Conservation (phyloP, 1,140 invertebrate genomes). For the Metaphire vulgaris region DNA sequence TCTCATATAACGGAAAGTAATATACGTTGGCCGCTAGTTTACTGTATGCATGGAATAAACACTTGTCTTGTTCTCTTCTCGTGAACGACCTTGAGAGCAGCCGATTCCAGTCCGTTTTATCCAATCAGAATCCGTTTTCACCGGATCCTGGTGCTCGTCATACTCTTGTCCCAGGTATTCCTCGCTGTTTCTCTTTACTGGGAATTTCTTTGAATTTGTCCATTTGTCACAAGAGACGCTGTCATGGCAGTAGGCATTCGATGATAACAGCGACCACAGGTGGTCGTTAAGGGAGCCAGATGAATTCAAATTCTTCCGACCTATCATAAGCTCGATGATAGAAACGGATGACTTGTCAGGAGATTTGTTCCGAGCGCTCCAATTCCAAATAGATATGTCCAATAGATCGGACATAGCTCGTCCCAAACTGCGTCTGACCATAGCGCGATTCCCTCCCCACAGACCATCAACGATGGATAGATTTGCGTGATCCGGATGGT, state of each 20-base stretch:
- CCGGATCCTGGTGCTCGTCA: slow-evolving; percentile 5
- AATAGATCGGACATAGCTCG: background rate
- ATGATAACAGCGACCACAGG: slow-evolving; percentile 21
- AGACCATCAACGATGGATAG: slow-evolving; percentile 5
- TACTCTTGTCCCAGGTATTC: slow-evolving; percentile 25
- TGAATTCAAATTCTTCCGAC: background rate
- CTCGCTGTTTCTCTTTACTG: slow-evolving; percentile 12
- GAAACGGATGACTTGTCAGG: background rate
- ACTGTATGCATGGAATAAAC: too few species aligned
- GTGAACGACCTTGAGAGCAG: background rate
- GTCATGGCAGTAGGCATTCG: slow-evolving; percentile 24
- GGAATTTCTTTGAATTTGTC: slow-evolving; percentile 14
- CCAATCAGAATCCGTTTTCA: background rate
- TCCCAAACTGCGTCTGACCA: background rate
- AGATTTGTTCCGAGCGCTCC: background rate
- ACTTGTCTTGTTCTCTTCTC: too few species aligned
- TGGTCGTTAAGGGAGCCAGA: background rate
- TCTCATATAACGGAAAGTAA: too few species aligned
- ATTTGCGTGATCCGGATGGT: slow-evolving; percentile 5
- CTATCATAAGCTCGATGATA: background rate
- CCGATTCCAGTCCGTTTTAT: background rate
- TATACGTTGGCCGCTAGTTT: too few species aligned
- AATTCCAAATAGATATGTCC: background rate
- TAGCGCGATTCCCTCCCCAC: background rate
- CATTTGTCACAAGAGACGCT: slow-evolving; percentile 24